Base-by-base conservation (phyloP, 2,888 invertebrate genomes). In the Drosophila borborema region DNA sequence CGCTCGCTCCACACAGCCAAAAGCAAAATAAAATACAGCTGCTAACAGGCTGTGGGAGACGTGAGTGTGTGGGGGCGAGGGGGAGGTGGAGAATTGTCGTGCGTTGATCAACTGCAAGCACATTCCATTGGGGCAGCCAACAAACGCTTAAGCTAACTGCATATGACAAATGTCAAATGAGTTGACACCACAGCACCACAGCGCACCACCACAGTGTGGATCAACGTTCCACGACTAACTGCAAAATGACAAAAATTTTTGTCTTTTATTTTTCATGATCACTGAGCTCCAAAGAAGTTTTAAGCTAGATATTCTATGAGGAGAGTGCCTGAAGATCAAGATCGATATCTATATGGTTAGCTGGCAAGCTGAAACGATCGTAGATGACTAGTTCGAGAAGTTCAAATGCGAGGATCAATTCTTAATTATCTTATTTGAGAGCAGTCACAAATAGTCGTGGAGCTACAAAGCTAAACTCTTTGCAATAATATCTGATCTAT, bases 111-210 rank as follows among this genome's bases (percentile, higher is more conserved):
- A 45, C 51, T 34, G 28, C 54, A n/a, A 31, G 51, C 68, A 68
- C 51, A 54, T 54, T 53, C 59, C 51, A 41, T 18, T 20, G 51
- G 53, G 62, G 48, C 48, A 36, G 40, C 64, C 28, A 28, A 28
- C 28, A 28, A 36, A 20, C 18, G 18, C 28, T 67, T 58, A 58
- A 67, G 43, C 48, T 20, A 72, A 68, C 36, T 62, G 63, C 68
- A 76, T 46, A 62, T 68, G 76, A 75, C 72, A 72, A 75, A 76
- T 75, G 64, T 76, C 67, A 64, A 72, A 64, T 72, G 67, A 28
- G 56, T 41, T 65, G 62, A 62, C 65, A 69, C 54, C 43, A 31
- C 40, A 40, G 67, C 66, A 58, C 53, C 54, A 38, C 63, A 9
- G 51, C 56, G 69, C 40, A 43, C 66, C 65, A 53, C 51, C 53